These are phyloP conservation scores for Charina bottae DNA, from an alignment of 2,113 vertebrate genomes.

Conservation along the genomic window DNA sequence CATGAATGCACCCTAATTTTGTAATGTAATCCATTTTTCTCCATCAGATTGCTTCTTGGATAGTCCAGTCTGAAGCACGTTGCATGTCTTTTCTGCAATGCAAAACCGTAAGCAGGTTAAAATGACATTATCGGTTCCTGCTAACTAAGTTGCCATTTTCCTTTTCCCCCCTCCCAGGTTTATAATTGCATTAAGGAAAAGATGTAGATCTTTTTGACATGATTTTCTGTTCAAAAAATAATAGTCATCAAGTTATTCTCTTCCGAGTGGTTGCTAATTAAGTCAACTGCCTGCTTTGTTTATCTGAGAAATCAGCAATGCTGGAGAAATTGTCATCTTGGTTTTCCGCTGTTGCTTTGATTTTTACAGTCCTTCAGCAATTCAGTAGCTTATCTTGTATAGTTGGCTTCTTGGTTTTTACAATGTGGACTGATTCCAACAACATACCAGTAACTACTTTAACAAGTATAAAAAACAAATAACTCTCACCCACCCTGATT, in stretches of 20 bases:
- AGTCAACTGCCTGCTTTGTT: conserved; percentile 10
- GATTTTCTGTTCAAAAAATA: not conserved
- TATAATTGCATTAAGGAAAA: conserved; percentile 7
- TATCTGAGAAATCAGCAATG: conserved; percentile 11
- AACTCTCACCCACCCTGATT: not conserved
- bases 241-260: conserved; percentile 16
- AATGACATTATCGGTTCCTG: not conserved
- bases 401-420: too few relatives aligned
- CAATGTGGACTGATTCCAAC: not conserved
- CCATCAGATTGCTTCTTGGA: not conserved
- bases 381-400: not conserved
- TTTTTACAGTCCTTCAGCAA: not conserved
- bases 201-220: conserved; percentile 13
- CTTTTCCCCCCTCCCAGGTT: not conserved
- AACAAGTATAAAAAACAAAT: not conserved
- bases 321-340: conserved; percentile 2
- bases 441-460: not conserved
- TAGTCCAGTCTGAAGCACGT: not conserved
- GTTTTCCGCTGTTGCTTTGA: not conserved
- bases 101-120: not conserved
- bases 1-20: not conserved
- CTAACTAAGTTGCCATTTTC: not conserved
- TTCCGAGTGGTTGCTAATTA: conserved; percentile 9
- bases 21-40: not conserved
- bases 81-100: not conserved